Percentiles rank a stretch among this genome's conserved stretches.
These are phyloP conservation scores for Chesias legatella DNA, from an alignment of 2,888 invertebrate genomes.

Conservation along the genomic window DNA sequence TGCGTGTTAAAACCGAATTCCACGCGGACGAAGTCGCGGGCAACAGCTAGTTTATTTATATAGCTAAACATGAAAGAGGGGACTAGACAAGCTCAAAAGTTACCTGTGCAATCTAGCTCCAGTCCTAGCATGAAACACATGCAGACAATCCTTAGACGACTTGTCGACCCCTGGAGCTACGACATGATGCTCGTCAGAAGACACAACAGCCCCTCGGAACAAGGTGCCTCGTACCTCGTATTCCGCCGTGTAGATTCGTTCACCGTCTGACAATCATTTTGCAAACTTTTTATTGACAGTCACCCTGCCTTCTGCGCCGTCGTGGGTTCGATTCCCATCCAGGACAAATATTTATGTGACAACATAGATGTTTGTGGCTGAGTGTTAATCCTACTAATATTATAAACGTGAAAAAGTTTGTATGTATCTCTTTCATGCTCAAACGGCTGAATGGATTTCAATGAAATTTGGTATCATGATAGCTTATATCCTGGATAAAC, in stretches of 20 bases:
- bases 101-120: constrained; percentile 82
- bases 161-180: constrained; percentile 91
- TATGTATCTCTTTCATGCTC: no score
- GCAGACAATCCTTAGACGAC: constrained; percentile 88
- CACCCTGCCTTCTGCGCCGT: no score
- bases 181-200: constrained; percentile 89
- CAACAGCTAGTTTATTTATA: no score
- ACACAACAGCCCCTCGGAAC: constrained; percentile 89
- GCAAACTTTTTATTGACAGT: no score
- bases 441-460: no score
- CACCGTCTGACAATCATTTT: constrained; percentile 82
- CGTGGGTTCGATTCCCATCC: no score
- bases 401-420: not conserved
- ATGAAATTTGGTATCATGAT: not conserved
- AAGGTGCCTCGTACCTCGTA: constrained; percentile 87
- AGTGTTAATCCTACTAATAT: not conserved
- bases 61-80: no score
- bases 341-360: no score
- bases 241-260: constrained; percentile 88
- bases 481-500: not conserved
- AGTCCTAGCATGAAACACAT: constrained; percentile 90
- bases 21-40: no score
- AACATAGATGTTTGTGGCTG: no score
- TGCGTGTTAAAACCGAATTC: no score
- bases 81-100: no score